Conservation (phyloP, 2,888 invertebrate species). For the Hydrotaea diabolus region DNA sequence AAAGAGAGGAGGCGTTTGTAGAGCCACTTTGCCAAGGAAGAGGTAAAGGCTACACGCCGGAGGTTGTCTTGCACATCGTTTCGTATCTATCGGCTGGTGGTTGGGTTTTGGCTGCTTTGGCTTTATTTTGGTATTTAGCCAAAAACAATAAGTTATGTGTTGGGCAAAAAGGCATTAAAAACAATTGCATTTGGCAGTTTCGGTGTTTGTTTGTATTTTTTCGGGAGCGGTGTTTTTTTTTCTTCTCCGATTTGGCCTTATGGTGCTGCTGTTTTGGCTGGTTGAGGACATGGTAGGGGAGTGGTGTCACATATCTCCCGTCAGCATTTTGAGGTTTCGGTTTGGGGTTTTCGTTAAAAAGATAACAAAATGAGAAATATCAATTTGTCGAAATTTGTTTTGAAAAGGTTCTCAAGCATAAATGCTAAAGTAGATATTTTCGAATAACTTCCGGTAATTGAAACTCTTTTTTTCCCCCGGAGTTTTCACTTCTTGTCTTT, state of each 20-base stretch:
- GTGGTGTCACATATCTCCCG: background rate
- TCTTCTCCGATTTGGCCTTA: conserved; percentile 5
- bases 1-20: background rate
- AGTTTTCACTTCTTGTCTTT: background rate
- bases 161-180: conserved; percentile 67
- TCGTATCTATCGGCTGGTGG: background rate
- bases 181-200: conserved; percentile 70
- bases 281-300: background rate
- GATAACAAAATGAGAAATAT: conserved; percentile 63
- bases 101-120: conserved; percentile 32
- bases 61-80: conserved; percentile 23
- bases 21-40: background rate
- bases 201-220: conserved; percentile 53
- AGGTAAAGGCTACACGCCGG: background rate
- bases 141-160: conserved; percentile 68
- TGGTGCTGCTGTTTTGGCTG: background rate
- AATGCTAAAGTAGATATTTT: conserved; percentile 50
- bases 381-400: conserved; percentile 68
- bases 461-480: conserved; percentile 57
- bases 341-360: conserved; percentile 6
- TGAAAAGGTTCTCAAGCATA: conserved; percentile 63
- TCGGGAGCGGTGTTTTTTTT: background rate
- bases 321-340: background rate
- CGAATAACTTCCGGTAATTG: conserved; percentile 64
- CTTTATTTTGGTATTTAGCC: conserved; percentile 70